Evolutionary conservation across 2,888 invertebrate species (phyloP), one percentile per base, ranked within the genome.

Genomic region (Dryobota labecula): DNA sequence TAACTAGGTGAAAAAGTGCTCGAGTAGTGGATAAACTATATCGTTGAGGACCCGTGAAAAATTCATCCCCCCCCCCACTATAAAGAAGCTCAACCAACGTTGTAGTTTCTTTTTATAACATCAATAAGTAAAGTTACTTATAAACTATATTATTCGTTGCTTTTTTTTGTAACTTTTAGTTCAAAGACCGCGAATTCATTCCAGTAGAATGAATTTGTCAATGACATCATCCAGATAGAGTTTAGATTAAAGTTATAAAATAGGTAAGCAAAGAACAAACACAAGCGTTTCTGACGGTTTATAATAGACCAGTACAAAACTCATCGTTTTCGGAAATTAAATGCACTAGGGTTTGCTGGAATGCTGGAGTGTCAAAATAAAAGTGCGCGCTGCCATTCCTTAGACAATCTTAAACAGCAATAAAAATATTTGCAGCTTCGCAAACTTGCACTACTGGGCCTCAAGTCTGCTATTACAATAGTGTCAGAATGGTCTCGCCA

Each of bases 371-470:
- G 6, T 54, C n/a, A 45, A 70, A 70, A 54, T 45, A 70, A 47
- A 54, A 70, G 38, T 45, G 18, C n/a, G 18, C n/a, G 8, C 8
- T 11, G 8, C 13, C 2, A 30, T 56, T 30, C 24, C 18, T 7
- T 11, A 47, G 38, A 9, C 36, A n/a, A 38, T 47, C 38, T 24
- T 70, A 47, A 45, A 56, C 8, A 45, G 72, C 7, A 71, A 71
- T 56, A 41, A 70, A 70, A 70, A 71, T 41, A 70, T 56, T 45
- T 56, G 27, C 45, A 43, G 20, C 41, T 13, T 41, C n/a, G n/a
- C 38, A 20, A 24, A 53, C 33, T 53, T 11, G 18, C 7, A n/a
- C 51, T 68, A 41, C 49, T 41, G n/a, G n/a, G n/a, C n/a, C n/a
- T n/a, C n/a, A n/a, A n/a, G n/a, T n/a, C n/a, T n/a, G n/a, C n/a